Base-by-base conservation (phyloP, 2,113 vertebrate species). In the Rutilus rutilus region DNA sequence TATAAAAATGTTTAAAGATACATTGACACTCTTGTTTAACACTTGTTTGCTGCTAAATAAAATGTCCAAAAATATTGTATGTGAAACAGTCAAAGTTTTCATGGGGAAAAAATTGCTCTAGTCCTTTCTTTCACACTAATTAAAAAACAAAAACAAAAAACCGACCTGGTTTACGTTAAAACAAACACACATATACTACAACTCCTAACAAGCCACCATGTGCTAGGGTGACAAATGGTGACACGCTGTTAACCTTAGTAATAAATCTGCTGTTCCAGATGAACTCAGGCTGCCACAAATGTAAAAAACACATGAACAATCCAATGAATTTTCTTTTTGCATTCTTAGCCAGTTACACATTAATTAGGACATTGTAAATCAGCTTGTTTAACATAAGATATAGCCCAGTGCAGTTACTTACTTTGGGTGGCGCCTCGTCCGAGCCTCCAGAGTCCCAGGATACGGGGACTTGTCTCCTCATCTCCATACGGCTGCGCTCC, bases 341-440 rank as follows among this genome's bases (percentile, higher is more conserved):
- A 25, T 62, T 62, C 71, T 45, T 74, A 23, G 54, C 2, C 54
- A 57, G 30, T 42, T 39, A n/a, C 21, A 62, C 9, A 78, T 6
- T 11, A 27, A 25, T 33, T 27, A 76, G n/a, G 73, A 47, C 8
- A 57, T 33, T 5, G 21, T 10, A 9, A 4, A 14, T 23, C 19
- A 21, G 54, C 54, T 21, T 57, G 19, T 30, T 77, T 12, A 77
- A 78, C 27, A 54, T 21, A 78, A 57, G 27, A 57, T n/a, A 36
- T 27, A n/a, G 33, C 78, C 2, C 15, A 25, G 39, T 4, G 30
- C 11, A 17, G 21, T 60, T 39, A 60, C 89, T 92, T 96, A 99
- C 98, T 96, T 99, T 99, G 85, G 98, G 98, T 65, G 98, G 98
- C 0, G 98, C 98, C 90, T 99, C 98, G 6, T 99, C 98, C 0